A percentile compares a stretch with the other conserved stretches of the same genome.
Evolutionary conservation across 2,113 vertebrate species (phyloP).

Genomic region (Alouatta palliata): DNA sequence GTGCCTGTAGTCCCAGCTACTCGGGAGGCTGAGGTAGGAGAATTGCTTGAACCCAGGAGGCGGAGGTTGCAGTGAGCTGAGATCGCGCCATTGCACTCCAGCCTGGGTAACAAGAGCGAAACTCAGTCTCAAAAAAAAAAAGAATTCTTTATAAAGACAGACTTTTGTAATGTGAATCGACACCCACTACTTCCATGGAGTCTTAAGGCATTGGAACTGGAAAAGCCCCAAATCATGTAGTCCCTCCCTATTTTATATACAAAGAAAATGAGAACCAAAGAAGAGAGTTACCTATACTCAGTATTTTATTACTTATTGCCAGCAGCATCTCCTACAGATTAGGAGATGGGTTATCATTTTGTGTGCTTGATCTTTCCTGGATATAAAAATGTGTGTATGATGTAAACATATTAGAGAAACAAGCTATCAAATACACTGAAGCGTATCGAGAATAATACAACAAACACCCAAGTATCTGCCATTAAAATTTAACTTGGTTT

Average conservation of each 20-base stretch:
- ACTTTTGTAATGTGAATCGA: background rate
- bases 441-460: background rate
- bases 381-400: background rate
- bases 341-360: background rate
- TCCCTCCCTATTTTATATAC: background rate
- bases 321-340: background rate
- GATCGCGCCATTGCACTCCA: too few relatives aligned
- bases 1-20: too few relatives aligned
- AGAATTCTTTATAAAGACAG: background rate
- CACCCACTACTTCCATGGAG: background rate
- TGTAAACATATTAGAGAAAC: background rate
- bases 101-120: too few relatives aligned
- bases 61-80: too few relatives aligned
- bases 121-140: too few relatives aligned
- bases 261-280: background rate
- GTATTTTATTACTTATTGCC: background rate
- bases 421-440: background rate
- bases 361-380: background rate
- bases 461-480: background rate
- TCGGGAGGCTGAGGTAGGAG: too few relatives aligned
- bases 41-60: too few relatives aligned
- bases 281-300: background rate
- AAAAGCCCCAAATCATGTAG: background rate
- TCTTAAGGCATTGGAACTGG: background rate
- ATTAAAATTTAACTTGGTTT: background rate